Evolutionary conservation across 2,888 invertebrate genomes (phyloP), one percentile per base, ranked within the genome.

Genomic region (Epirrhoe alternata): DNA sequence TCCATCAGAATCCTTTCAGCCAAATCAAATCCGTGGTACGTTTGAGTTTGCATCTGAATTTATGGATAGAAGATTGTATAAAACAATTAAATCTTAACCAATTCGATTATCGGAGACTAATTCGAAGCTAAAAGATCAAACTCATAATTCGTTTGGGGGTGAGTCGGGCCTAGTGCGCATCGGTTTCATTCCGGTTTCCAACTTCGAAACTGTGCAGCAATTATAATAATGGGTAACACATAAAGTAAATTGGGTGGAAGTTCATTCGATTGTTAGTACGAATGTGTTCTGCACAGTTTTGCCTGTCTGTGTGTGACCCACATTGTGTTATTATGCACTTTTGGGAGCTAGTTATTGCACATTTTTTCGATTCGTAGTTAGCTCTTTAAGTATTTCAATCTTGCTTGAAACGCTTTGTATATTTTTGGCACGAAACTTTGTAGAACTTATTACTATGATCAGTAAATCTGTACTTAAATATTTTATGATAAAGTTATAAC

Each of bases 151-250:
- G 75, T 77, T 74, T 77, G 77, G 78, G 75, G 80, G 76, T 74
- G 77, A 79, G 79, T 80, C 77, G 53, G 57, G 55, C 75, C 77
- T 77, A 75, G 77, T 82, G 80, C 83, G 80, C 84, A 78, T 78
- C 77, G 80, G 75, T 72, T 72, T 72, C 74, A 77, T 76, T 76
- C 77, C 72, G 71, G 73, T 73, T 77, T 73, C 74, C 77, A 81
- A 87, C 83, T 89, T 87, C 79, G 81, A 75, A 85, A 88, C 84
- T 79, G 80, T 82, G 74, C 75, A 82, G 81, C 87, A 89, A 90
- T 90, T 89, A 89, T 85, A 81, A 86, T 90, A 90, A 91, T 89
- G 86, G 86, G 78, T 85, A 84, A 85, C 84, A 86, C 86, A 85
- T 88, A 85, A 88, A 88, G 83, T 85, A 82, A 89, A 89, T 88